Conservation (phyloP, 2,888 invertebrate species). For the Xanthorhoe spadicearia region DNA sequence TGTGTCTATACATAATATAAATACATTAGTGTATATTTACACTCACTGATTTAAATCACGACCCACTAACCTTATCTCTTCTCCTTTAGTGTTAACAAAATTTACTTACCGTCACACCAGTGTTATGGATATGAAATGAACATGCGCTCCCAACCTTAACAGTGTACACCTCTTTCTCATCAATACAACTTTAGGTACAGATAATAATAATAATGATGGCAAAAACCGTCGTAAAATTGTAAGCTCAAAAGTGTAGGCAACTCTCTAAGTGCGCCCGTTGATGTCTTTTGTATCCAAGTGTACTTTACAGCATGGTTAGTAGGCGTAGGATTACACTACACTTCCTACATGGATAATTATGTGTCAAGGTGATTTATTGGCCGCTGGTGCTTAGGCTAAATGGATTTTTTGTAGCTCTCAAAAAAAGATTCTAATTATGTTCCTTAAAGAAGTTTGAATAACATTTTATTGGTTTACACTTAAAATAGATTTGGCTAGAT, state of each 20-base stretch:
- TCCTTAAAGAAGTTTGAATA: background rate
- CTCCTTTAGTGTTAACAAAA: no score
- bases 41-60: background rate
- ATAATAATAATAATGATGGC: no score
- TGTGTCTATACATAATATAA: no score
- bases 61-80: no score
- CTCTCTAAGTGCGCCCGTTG: constrained; percentile 32
- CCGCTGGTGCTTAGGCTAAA: constrained; percentile 29
- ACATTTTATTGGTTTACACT: background rate
- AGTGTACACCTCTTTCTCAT: no score
- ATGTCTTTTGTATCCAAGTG: constrained; percentile 32
- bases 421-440: background rate
- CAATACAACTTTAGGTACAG: no score
- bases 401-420: constrained; percentile 34
- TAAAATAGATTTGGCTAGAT: background rate
- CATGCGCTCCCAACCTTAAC: no score
- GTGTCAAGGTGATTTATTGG: constrained; percentile 45
- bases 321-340: constrained; percentile 36
- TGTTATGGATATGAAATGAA: no score
- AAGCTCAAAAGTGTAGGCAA: background rate
- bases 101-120: no score
- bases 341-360: constrained; percentile 41
- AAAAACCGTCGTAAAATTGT: background rate
- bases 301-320: constrained; percentile 21
- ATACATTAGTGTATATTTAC: no score